phyloP scores from a whole-genome alignment of 2,888 invertebrate genomes.

The Microctonus aethiopoides region DNA sequence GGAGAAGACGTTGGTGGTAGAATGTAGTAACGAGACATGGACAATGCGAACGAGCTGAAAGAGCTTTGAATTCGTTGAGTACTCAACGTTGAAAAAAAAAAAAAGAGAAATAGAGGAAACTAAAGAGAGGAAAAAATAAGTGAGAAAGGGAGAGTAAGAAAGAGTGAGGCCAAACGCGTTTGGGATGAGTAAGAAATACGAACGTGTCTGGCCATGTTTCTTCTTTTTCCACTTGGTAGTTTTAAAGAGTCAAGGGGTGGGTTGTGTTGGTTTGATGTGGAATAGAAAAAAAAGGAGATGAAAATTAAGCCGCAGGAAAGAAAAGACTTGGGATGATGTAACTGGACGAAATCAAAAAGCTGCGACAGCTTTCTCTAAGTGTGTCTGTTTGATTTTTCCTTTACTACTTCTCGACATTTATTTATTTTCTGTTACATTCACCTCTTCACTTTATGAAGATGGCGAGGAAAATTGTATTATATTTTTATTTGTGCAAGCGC shows the following conservation, averaged over 20 bases:
- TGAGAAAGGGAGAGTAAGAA: conserved; percentile 15
- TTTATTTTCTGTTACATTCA: neutral
- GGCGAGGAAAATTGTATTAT: too few relatives aligned
- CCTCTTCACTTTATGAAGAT: neutral
- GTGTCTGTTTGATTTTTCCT: conserved; percentile 26
- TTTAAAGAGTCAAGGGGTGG: conserved; percentile 12
- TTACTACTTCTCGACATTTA: too few relatives aligned
- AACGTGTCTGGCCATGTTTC: conserved; percentile 26
- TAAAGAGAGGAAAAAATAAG: neutral
- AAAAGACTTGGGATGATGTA: conserved; percentile 30
- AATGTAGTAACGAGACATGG: conserved; percentile 18
- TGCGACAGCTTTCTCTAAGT: conserved; percentile 14
- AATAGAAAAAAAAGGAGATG: conserved; percentile 13
- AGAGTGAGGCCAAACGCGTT: neutral
- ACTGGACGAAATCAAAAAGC: conserved; percentile 9
- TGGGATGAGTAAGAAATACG: conserved; percentile 16
- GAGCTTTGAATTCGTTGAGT: conserved; percentile 44
- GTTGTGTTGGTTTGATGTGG: neutral
- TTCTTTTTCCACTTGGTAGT: conserved; percentile 27
- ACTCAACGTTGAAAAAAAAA: conserved; percentile 17
- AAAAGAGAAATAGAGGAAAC: neutral
- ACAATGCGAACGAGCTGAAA: conserved; percentile 29
- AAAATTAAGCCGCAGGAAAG: conserved; percentile 14
- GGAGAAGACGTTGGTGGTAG: conserved; percentile 8
- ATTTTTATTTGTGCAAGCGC: neutral